phyloP scores from a whole-genome alignment of 2,797 vertebrate genomes.

The Denticeps clupeoides region DNA sequence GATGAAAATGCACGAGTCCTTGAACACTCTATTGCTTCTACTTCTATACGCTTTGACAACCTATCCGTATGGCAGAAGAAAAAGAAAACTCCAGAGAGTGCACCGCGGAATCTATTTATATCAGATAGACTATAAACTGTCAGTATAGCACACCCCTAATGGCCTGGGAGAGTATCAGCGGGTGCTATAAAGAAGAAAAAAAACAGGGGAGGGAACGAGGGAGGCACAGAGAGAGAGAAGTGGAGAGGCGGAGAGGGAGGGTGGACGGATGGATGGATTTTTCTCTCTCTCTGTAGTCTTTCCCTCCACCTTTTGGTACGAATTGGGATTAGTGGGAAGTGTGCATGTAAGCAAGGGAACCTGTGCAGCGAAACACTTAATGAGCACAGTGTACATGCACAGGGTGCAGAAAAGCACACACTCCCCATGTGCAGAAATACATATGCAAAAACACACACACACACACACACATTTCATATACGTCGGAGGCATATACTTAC shows the following conservation, averaged over 20 bases:
- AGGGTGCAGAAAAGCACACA: not conserved
- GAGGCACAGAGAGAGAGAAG: constrained; percentile 5
- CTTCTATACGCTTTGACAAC: constrained; percentile 26
- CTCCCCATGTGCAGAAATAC: not conserved
- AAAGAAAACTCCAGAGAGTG: constrained; percentile 19
- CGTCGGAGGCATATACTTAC: too few relatives aligned
- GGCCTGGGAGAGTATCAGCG: constrained; percentile 26
- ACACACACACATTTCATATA: not conserved
- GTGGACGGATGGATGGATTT: not conserved
- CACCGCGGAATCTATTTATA: constrained; percentile 26
- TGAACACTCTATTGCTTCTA: constrained; percentile 17
- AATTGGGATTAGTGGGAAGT: constrained; percentile 25
- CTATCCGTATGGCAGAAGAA: constrained; percentile 28
- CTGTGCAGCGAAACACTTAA: constrained; percentile 5
- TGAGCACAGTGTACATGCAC: not conserved
- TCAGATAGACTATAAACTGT: constrained; percentile 29
- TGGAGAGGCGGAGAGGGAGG: not conserved
- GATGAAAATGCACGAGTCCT: constrained; percentile 4
- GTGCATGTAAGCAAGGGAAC: constrained; percentile 9
- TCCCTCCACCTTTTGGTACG: constrained; percentile 34
- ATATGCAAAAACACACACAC: not conserved
- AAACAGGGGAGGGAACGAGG: constrained; percentile 1
- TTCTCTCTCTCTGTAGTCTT: constrained; percentile 27
- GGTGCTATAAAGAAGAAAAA: constrained; percentile 26
- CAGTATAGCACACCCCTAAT: constrained; percentile 40